phyloP scores from a whole-genome alignment of 2,888 invertebrate genomes.

The Tiliacea aurago region DNA sequence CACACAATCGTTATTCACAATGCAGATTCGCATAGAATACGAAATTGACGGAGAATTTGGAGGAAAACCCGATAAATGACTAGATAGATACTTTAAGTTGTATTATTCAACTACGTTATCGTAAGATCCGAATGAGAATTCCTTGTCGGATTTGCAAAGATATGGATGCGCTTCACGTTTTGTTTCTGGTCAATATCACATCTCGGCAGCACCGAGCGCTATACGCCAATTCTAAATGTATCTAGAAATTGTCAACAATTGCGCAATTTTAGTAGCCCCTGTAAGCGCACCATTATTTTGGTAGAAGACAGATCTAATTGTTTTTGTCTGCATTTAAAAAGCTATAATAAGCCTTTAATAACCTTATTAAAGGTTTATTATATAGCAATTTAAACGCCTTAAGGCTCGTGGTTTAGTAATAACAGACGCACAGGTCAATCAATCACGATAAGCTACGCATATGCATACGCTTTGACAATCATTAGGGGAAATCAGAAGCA shows the following conservation, averaged over 20 bases:
- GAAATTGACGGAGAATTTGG: slow-evolving; percentile 22
- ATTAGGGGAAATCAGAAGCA: not conserved
- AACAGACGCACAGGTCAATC: not conserved
- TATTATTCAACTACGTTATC: not conserved
- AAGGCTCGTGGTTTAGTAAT: not conserved
- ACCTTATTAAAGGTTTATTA: too few species aligned
- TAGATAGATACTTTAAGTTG: not conserved
- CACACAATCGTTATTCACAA: slow-evolving; percentile 20
- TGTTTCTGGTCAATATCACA: too few species aligned
- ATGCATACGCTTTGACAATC: not conserved
- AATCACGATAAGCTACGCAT: not conserved
- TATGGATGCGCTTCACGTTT: too few species aligned
- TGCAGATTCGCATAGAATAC: slow-evolving; percentile 22
- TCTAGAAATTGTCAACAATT: too few species aligned
- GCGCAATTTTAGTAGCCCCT: not conserved
- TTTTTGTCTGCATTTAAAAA: not conserved
- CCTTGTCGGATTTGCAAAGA: not conserved
- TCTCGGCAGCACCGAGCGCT: not conserved
- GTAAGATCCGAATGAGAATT: slow-evolving; percentile 3
- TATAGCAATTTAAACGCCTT: too few species aligned
- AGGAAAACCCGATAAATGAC: slow-evolving; percentile 28
- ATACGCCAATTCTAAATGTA: not conserved
- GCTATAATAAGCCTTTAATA: not conserved
- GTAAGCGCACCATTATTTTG: not conserved
- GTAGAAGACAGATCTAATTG: not conserved